Percentiles rank a stretch among this genome's conserved stretches.
These are phyloP conservation scores for Lypha dubia DNA, from an alignment of 2,888 invertebrate genomes.

Conservation along the genomic window DNA sequence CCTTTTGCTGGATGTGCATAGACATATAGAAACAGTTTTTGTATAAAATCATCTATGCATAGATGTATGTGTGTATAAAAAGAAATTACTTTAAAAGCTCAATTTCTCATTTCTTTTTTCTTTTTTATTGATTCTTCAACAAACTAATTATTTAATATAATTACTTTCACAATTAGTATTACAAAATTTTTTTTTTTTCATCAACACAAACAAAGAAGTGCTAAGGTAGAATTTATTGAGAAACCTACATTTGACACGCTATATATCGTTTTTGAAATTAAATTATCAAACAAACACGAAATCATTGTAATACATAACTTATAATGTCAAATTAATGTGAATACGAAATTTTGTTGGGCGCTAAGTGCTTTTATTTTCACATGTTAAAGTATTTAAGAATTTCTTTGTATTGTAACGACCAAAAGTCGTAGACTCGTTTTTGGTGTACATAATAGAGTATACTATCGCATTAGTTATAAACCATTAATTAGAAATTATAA, in stretches of 20 bases:
- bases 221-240: neutral
- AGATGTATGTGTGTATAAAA: no score
- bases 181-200: neutral
- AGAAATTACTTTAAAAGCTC: no score
- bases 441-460: no score
- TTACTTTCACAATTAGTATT: neutral
- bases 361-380: no score
- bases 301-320: neutral
- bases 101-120: neutral
- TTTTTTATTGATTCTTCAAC: neutral
- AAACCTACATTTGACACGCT: constrained; percentile 24
- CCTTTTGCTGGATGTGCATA: no score
- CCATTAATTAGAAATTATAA: no score
- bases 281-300: neutral
- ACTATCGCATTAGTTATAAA: no score
- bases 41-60: no score
- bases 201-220: neutral
- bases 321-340: neutral
- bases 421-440: no score
- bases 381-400: no score
- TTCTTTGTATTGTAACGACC: no score
- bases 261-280: constrained; percentile 20
- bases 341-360: neutral
- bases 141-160: neutral
- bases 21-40: no score